phyloP scores from a whole-genome alignment of 2,113 vertebrate species.

The Sinocyclocheilus grahami region DNA sequence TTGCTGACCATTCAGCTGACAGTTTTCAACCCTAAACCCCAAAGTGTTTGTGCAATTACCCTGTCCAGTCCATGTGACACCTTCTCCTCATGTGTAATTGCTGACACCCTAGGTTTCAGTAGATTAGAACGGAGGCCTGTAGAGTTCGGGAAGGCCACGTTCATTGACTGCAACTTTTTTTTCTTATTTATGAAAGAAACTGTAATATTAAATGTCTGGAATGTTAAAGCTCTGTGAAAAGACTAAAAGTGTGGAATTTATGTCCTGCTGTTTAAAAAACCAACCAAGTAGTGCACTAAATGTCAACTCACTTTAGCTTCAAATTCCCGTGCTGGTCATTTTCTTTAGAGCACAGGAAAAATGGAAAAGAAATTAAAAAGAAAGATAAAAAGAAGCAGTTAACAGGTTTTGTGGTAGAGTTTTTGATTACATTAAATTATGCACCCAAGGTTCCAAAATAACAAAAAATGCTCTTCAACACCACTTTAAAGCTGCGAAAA shows the following conservation, averaged over 20 bases:
- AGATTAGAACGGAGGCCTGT: not conserved
- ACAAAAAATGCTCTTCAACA: conserved; percentile 54
- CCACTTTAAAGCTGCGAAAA: too few species aligned
- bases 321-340: conserved; percentile 59
- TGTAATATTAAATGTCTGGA: not conserved
- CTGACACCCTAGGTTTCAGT: not conserved
- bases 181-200: conserved; percentile 3
- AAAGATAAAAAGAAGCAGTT: not conserved
- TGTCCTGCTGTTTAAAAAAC: conserved; percentile 52
- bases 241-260: conserved; percentile 57
- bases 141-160: not conserved
- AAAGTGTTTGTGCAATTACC: conserved; percentile 34
- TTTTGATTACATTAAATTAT: conserved; percentile 68
- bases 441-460: conserved; percentile 59
- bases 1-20: conserved; percentile 3
- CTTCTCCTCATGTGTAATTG: not conserved
- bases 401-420: conserved; percentile 35
- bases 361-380: conserved; percentile 51
- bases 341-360: conserved; percentile 55
- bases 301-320: conserved; percentile 69
- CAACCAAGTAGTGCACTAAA: conserved; percentile 64
- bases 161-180: not conserved
- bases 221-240: conserved; percentile 12
- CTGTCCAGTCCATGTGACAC: not conserved
- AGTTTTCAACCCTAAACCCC: not conserved